phyloP scores from a whole-genome alignment of 2,113 vertebrate genomes.

The Lagopus leucura region DNA sequence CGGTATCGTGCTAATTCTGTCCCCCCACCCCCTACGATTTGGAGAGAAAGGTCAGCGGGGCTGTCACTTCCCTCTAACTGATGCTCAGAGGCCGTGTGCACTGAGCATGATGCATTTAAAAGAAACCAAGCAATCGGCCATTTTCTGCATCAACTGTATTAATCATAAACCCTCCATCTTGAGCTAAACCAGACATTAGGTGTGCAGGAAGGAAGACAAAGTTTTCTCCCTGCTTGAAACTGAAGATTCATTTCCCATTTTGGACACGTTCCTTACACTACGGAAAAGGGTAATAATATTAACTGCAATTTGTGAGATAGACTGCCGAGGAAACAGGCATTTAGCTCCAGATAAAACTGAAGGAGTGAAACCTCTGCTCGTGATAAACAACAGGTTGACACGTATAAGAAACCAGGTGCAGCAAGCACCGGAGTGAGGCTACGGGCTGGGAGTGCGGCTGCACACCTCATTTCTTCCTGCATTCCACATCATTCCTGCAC shows the following conservation, averaged over 20 bases:
- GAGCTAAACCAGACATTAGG: conserved; percentile 57
- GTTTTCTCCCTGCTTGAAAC: conserved; percentile 32
- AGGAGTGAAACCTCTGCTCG: background rate
- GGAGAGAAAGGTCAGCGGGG: conserved; percentile 79
- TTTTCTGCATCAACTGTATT: conserved; percentile 78
- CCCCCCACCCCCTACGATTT: conserved; percentile 13
- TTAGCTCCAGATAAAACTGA: background rate
- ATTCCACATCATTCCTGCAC: background rate
- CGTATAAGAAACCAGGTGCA: background rate
- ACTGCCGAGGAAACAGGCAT: background rate
- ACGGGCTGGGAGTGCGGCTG: background rate
- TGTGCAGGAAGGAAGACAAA: conserved; percentile 16
- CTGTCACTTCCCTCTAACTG: conserved; percentile 78
- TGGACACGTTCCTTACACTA: background rate
- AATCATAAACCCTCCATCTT: conserved; percentile 78
- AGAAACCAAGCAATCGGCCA: conserved; percentile 72
- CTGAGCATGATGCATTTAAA: conserved; percentile 72
- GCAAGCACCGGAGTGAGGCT: background rate
- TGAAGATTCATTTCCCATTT: background rate
- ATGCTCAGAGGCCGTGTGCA: conserved; percentile 71
- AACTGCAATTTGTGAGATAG: conserved; percentile 2
- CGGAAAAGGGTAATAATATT: background rate
- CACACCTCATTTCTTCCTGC: background rate
- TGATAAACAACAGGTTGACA: background rate
- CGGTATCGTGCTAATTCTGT: conserved; percentile 68